phyloP scores from a whole-genome alignment of 92 coral and sea anemone genomes.

The Metridium senile region DNA sequence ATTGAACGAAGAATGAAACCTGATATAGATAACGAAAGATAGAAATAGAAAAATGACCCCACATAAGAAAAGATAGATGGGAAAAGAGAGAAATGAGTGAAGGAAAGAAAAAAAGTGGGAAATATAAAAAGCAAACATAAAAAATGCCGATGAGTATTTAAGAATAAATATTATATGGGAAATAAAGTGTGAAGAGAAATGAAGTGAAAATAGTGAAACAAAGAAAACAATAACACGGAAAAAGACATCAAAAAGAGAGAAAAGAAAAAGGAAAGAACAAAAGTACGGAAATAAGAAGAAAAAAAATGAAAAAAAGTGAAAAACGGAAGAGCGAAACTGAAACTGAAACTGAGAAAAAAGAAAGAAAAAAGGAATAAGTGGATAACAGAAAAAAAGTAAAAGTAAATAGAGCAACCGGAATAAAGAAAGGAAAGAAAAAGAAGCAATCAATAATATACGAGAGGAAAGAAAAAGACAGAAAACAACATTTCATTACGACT shows the following conservation, averaged over 20 bases:
- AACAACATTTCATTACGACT: no score
- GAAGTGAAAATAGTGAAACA: neutral
- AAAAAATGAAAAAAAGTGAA: neutral
- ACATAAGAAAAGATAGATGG: neutral
- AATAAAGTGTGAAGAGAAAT: neutral
- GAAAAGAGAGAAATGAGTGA: slow-evolving; percentile 1
- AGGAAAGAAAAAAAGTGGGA: neutral
- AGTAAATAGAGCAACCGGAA: no score
- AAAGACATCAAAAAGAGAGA: neutral
- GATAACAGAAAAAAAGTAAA: no score
- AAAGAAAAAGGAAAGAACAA: neutral
- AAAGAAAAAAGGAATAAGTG: no score
- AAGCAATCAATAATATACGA: no score
- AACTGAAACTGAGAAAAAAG: neutral
- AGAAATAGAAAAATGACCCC: neutral
- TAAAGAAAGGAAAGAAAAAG: no score
- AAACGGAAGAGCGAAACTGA: neutral
- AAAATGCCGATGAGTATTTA: neutral
- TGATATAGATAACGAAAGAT: neutral
- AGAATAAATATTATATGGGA: neutral
- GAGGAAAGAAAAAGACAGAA: no score
- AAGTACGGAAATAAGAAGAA: neutral
- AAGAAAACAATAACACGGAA: neutral
- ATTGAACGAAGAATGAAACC: neutral
- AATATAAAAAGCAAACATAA: neutral